phyloP scores from a whole-genome alignment of 2,888 invertebrate genomes.

The Trisateles emortualis region DNA sequence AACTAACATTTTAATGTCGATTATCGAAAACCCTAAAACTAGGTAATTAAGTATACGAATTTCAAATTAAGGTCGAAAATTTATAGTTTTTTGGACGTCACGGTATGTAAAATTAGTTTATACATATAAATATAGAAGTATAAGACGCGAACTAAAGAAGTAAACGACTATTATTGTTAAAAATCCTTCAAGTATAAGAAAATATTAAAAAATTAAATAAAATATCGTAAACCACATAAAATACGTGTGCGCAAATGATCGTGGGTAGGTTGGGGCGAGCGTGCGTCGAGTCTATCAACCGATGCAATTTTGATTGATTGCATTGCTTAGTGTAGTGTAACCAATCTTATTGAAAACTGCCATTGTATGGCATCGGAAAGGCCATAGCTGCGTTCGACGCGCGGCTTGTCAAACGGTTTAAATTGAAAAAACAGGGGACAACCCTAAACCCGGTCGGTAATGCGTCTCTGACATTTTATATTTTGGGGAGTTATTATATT shows the following conservation, averaged over 20 bases:
- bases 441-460: slow-evolving; percentile 74
- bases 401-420: slow-evolving; percentile 84
- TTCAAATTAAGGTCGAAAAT: too few relatives aligned
- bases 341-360: slow-evolving; percentile 86
- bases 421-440: slow-evolving; percentile 85
- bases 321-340: slow-evolving; percentile 86
- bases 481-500: slow-evolving; percentile 72
- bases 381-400: slow-evolving; percentile 80
- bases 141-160: neutral
- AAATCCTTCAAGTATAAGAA: slow-evolving; percentile 9
- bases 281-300: slow-evolving; percentile 77
- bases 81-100: too few relatives aligned
- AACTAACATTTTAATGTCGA: too few relatives aligned
- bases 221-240: slow-evolving; percentile 44
- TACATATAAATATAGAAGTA: too few relatives aligned
- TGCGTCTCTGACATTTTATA: slow-evolving; percentile 80
- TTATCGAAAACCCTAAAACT: too few relatives aligned
- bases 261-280: slow-evolving; percentile 62
- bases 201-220: slow-evolving; percentile 24
- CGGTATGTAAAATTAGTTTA: too few relatives aligned
- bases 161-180: neutral
- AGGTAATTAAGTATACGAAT: too few relatives aligned
- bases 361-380: slow-evolving; percentile 80
- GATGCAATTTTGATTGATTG: slow-evolving; percentile 86
- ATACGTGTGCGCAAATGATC: slow-evolving; percentile 53